Evolutionary conservation across 2,888 invertebrate genomes (phyloP), one percentile per base, ranked within the genome.

Genomic region (Aromia moschata): DNA sequence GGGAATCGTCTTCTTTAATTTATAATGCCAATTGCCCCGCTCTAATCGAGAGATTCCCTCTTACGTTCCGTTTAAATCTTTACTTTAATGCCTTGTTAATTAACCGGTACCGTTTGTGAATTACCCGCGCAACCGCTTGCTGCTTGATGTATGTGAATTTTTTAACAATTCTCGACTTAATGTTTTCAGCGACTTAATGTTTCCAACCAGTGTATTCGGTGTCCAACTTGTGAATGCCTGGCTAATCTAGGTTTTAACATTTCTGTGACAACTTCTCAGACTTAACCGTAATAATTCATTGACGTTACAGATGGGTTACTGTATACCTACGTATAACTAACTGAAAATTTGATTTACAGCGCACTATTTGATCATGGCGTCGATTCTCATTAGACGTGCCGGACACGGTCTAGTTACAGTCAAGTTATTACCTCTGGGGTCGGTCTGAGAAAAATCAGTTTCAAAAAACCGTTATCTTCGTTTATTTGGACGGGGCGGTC

Each of bases 1-100:
- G 31, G 51, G 40, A 56, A 49, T 52, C 55, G 60, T 60, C 60
- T 60, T 60, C 60, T 60, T 47, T 56, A 60, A 60, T 60, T 60
- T 60, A 60, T 52, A 47, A 60, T 62, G 59, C 49, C 62, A 56
- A 62, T 59, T 56, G 61, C 41, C 51, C 45, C 20, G 58, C 49
- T 55, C 58, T 62, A 62, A 62, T 62, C 62, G 56, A 62, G 58
- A 55, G 55, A 62, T 58, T 55, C 53, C 58, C 53, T 55, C 45
- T 54, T 61, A 46, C 55, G 52, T 61, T 40, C 57, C 58, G 52
- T 61, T 60, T 60, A 52, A 60, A 60, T 57, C 60, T 53, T 52
- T 56, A 52, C 51, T 45, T 60, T 57, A 55, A 55, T 55, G 55
- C 45, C 52, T 52, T 46, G 56, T 56, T 60, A 60, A 60, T 60